phyloP scores from a whole-genome alignment of 2,797 vertebrate genomes.

The Etheostoma nigrum region DNA sequence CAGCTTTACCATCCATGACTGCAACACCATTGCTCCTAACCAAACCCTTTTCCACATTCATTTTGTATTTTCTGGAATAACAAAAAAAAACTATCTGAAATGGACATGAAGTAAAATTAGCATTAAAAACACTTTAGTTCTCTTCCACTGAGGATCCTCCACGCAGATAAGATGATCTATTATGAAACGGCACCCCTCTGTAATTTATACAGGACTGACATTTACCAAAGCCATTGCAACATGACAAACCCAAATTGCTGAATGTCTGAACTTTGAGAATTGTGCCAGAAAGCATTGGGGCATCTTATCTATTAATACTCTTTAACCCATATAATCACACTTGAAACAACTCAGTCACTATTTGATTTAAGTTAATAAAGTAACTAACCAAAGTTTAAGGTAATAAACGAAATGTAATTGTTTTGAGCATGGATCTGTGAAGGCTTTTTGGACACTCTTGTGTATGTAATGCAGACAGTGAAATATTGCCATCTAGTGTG shows the following conservation, averaged over 20 bases:
- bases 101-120: neutral
- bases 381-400: neutral
- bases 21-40: conserved; percentile 34
- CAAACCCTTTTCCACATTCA: conserved; percentile 62
- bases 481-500: conserved; percentile 65
- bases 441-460: neutral
- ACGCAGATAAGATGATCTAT: conserved; percentile 21
- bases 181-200: conserved; percentile 23
- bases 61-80: conserved; percentile 60
- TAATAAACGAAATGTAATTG: conserved; percentile 1
- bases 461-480: neutral
- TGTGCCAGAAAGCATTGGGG: conserved; percentile 50
- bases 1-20: conserved; percentile 40
- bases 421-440: neutral
- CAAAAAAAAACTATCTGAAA: conserved; percentile 15
- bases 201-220: conserved; percentile 62
- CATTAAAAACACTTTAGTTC: conserved; percentile 7
- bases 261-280: conserved; percentile 60
- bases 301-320: conserved; percentile 29
- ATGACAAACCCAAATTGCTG: conserved; percentile 37
- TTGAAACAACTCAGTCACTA: neutral
- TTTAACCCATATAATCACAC: conserved; percentile 20
- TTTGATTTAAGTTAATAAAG: neutral
- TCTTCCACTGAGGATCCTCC: neutral
- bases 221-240: conserved; percentile 56